These are phyloP conservation scores for Crambe crambe DNA, from an alignment of 37 sponge, comb jelly and placozoan genomes.

Conservation along the genomic window DNA sequence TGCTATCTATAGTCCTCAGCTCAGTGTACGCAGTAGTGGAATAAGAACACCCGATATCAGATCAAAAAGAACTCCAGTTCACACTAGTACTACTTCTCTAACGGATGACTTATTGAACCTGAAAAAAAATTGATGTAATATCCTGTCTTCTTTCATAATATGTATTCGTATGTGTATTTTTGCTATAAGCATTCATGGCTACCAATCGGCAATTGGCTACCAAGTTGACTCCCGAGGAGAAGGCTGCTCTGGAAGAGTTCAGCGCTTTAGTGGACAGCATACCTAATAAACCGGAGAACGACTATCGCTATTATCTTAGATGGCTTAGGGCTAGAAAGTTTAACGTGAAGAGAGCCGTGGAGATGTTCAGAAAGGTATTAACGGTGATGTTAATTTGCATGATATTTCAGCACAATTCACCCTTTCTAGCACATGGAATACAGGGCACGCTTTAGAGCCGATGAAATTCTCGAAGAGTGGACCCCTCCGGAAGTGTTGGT, in stretches of 20 bases:
- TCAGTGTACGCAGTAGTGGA: not conserved
- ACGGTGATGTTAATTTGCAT: too few relatives aligned
- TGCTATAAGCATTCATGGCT: too few relatives aligned
- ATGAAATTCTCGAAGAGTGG: slow-evolving; percentile 67
- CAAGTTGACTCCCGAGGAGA: slow-evolving; percentile 58
- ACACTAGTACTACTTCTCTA: slow-evolving; percentile 43
- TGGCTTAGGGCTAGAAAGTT: slow-evolving; percentile 78
- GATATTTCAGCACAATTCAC: too few relatives aligned
- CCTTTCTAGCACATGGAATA: slow-evolving; percentile 62
- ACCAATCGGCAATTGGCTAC: too few relatives aligned
- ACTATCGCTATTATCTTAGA: slow-evolving; percentile 51
- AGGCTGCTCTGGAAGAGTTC: slow-evolving; percentile 56
- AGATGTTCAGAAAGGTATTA: slow-evolving; percentile 70
- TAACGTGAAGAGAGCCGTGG: slow-evolving; percentile 52
- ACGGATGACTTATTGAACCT: slow-evolving; percentile 77
- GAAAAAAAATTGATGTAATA: too few relatives aligned
- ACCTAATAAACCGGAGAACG: slow-evolving; percentile 47
- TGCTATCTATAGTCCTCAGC: slow-evolving; percentile 72
- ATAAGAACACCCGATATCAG: slow-evolving; percentile 16
- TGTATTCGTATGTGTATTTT: too few relatives aligned
- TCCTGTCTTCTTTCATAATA: too few relatives aligned
- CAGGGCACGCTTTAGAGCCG: slow-evolving; percentile 44
- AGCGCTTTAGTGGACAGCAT: slow-evolving; percentile 46
- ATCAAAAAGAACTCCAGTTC: not conserved
- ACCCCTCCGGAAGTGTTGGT: slow-evolving; percentile 58